Conservation (phyloP, 2,113 vertebrate species). For the Diphyllodes magnificus region DNA sequence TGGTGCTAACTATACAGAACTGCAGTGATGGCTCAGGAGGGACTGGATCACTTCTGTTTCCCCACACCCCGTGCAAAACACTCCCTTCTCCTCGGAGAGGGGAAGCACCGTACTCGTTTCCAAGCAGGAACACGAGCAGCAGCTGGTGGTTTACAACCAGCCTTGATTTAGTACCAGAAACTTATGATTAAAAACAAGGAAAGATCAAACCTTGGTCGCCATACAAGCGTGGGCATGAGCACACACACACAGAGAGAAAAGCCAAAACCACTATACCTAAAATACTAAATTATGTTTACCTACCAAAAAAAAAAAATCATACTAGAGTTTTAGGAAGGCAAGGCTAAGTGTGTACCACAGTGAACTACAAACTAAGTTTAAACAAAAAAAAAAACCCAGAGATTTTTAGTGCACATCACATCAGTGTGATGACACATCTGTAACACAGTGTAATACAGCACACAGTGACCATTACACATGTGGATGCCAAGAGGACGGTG, state of each 20-base stretch:
- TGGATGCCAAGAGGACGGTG: background rate
- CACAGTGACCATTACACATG: background rate
- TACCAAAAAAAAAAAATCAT: background rate
- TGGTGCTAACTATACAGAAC: background rate
- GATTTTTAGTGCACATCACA: background rate
- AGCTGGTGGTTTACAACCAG: background rate
- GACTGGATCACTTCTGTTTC: background rate
- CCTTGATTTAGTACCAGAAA: background rate
- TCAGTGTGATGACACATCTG: accelerated
- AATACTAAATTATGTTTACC: background rate
- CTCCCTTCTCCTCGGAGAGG: background rate
- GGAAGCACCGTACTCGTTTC: background rate
- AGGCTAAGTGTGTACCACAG: background rate
- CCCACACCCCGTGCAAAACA: background rate
- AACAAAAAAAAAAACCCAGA: background rate
- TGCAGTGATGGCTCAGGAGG: background rate
- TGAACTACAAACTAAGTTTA: background rate
- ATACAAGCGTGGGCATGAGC: background rate
- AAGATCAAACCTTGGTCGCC: background rate
- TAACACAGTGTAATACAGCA: background rate
- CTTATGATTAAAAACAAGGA: background rate
- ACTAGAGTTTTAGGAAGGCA: background rate
- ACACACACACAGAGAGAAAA: background rate
- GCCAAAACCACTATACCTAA: background rate
- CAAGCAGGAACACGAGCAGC: background rate